Conservation (phyloP, 1,140 invertebrate genomes). For the Drosophila orosa region DNA sequence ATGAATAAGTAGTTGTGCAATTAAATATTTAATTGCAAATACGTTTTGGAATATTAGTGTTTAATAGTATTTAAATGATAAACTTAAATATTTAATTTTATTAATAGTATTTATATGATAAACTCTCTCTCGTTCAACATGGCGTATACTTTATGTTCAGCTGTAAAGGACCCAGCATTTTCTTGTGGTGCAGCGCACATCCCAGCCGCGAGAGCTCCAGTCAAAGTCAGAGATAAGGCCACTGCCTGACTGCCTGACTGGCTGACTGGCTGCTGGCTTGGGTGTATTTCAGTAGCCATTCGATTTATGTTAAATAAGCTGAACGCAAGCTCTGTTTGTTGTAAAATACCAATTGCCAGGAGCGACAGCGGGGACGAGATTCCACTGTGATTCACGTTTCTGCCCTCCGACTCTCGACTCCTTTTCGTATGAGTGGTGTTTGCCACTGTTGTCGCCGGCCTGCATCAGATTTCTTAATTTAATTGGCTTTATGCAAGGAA, state of each 20-base stretch:
- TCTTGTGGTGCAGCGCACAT: slow-evolving; percentile 23
- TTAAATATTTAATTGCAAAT: neutral
- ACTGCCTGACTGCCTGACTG: slow-evolving; percentile 19
- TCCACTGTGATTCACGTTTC: slow-evolving; percentile 72
- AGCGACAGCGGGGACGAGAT: slow-evolving; percentile 14
- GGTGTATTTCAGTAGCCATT: slow-evolving; percentile 81
- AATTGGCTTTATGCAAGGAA: slow-evolving; percentile 81
- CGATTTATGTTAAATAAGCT: slow-evolving; percentile 83
- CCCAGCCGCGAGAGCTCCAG: slow-evolving; percentile 27
- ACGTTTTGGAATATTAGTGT: too few relatives aligned
- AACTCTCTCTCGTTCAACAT: neutral
- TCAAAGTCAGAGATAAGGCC: slow-evolving; percentile 46
- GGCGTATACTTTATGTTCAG: slow-evolving; percentile 9
- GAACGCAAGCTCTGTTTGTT: slow-evolving; percentile 74
- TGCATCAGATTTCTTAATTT: slow-evolving; percentile 83
- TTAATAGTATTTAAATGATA: rapidly evolving
- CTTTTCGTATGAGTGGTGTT: slow-evolving; percentile 15
- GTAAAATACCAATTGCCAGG: slow-evolving; percentile 79
- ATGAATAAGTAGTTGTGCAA: too few relatives aligned
- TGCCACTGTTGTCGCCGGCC: slow-evolving; percentile 46
- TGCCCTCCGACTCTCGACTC: slow-evolving; percentile 12
- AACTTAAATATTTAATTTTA: neutral
- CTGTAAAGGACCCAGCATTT: neutral
- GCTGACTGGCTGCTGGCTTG: slow-evolving; percentile 18
- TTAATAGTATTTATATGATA: rapidly evolving